Evolutionary conservation across 2,888 invertebrate species (phyloP), one percentile per base, ranked within the genome.

Genomic region (Morpho achilles): DNA sequence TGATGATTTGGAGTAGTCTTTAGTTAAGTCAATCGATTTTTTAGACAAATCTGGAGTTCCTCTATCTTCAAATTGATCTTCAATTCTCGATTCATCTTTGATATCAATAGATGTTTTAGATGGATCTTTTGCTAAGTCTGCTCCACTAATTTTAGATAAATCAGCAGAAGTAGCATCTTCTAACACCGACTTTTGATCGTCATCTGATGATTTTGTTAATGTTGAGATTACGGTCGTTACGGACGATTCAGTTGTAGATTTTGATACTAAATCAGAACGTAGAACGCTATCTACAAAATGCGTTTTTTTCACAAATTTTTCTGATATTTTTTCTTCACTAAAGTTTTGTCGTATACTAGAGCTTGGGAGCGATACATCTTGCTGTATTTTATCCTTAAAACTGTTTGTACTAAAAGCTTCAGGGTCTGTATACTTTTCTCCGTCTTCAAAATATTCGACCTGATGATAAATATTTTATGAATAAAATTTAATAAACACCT

Each of bases 1-100:
- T 40, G 90, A 90, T 16, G 90, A 90, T 68, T 90, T 90, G 1
- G 90, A 90, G 63, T 88, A 90, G 68, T 90, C 90, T 70, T 90
- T 90, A 7, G 88, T 88, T 59, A 90, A 68, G 62, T 89, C 90
- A 41, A 89, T 71, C 0, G 90, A 90, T 67, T 89, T 90, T 60
- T 90, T 90, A 0, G 90, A 90, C n/a, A 89, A 69, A 63, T 90
- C 90, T 45, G 89, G 89, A 7, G 89, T 89, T 1, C 75, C 87
- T 45, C 84, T 72, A 48, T 88, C 89, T 72, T 88, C 89, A 7
- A 70, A 62, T 56, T 76, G 80, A 45, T 88, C 86, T 46, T 89
- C 89, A 10, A 77, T 67, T 67, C 74, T 80, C 8, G 71, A 83
- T 69, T 87, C 87, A 59, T 88, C 88, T 72, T 87, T 89, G 6